Base-by-base conservation (phyloP, 2,113 vertebrate genomes). In the Chaetops frenatus region DNA sequence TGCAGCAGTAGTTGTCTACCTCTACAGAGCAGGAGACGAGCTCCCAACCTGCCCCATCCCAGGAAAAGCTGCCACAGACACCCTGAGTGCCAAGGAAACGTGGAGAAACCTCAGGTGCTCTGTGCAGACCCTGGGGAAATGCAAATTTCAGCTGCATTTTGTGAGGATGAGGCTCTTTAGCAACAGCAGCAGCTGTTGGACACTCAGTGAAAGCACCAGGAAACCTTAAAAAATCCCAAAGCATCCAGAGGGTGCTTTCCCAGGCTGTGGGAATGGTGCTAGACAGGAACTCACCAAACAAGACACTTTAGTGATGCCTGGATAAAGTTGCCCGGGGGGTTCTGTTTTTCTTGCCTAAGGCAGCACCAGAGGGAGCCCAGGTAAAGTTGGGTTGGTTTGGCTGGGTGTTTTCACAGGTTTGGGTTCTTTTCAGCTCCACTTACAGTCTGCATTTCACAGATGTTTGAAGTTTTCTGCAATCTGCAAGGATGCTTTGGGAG, bases 261-360 rank as follows among this genome's bases (percentile, higher is more conserved):
- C 45, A 72, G 44, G 57, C 67, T 73, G 25, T 1, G 2, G 45
- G 73, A 84, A 77, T 28, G 84, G 35, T 48, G 57, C 24, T 61
- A 65, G 67, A 51, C 53, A 4, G 0, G 66, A 79, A 77, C 54
- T 77, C 81, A 24, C 35, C 21, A 9, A 92, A 54, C 29, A 54
- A 70, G 72, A 22, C 33, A 18, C 86, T 85, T 65, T 5, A 85
- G 51, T 40, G 54, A 86, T 62, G 82, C n/a, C 24, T 78, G 56
- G 51, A 81, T 78, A 57, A 92, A 73, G 35, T 35, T 60, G 33
- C 76, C 72, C 67, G 40, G 15, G 15, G 23, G 45, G 53, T 60
- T 93, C n/a, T 85, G 65, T 84, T 84, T 83, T 78, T 36, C 80
- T 71, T 92, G 80, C 64, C 65, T 50, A 8, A 81, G 82, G 95